phyloP scores from a whole-genome alignment of 2,888 invertebrate species.

The Gnatocerus cornutus region DNA sequence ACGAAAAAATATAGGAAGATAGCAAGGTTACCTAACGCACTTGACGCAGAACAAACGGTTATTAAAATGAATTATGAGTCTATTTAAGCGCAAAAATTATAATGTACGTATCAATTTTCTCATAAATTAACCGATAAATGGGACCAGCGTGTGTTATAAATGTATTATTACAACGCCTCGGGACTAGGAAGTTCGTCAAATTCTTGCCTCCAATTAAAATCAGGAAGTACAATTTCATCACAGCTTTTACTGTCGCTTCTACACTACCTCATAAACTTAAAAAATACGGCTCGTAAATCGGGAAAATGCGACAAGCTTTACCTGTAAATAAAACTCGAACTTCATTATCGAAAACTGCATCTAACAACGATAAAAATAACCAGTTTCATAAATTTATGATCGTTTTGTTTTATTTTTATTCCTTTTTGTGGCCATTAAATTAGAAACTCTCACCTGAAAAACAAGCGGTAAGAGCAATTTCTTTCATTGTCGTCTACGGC shows the following conservation, averaged over 20 bases:
- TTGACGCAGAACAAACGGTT: conserved; percentile 32
- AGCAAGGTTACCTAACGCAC: conserved; percentile 35
- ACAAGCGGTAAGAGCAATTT: conserved; percentile 12
- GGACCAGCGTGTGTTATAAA: conserved; percentile 35
- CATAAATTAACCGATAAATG: conserved; percentile 46
- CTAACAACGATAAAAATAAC: conserved; percentile 35
- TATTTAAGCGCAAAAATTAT: conserved; percentile 26
- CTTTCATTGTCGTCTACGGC: conserved; percentile 26
- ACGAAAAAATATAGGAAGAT: conserved; percentile 24
- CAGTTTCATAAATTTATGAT: conserved; percentile 18
- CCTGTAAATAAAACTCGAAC: background rate
- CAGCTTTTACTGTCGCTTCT: conserved; percentile 1
- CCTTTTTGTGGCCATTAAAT: conserved; percentile 17
- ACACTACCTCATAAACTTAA: conserved; percentile 6
- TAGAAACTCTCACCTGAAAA: conserved; percentile 33
- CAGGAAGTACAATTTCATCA: conserved; percentile 15
- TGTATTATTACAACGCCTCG: conserved; percentile 13
- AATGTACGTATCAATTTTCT: conserved; percentile 41
- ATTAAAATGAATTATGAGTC: conserved; percentile 47
- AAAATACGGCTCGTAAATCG: conserved; percentile 17
- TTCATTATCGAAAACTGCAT: conserved; percentile 27
- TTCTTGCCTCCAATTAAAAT: conserved; percentile 14
- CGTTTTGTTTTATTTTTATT: conserved; percentile 14
- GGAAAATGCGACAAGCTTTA: conserved; percentile 18
- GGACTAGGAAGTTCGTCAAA: conserved; percentile 11